Conservation (phyloP, 2,797 vertebrate species). For the Prunella strophiata region DNA sequence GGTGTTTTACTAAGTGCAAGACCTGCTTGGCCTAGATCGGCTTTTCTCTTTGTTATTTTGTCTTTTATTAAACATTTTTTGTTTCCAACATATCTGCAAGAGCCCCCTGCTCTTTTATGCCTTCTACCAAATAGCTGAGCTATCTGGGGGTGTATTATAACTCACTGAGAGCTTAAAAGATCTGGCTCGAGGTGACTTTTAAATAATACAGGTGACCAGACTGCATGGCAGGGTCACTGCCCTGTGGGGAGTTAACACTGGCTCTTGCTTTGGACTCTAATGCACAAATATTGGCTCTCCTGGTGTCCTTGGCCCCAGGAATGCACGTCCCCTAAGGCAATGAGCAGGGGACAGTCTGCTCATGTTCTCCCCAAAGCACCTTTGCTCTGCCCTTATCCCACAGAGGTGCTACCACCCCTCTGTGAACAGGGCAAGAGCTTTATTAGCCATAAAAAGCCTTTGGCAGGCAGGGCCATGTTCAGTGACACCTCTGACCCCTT, state of each 20-base stretch:
- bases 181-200: too few species aligned
- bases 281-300: background rate
- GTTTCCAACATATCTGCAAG: too few species aligned
- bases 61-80: too few species aligned
- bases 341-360: background rate
- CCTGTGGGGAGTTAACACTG: background rate
- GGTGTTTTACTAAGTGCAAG: too few species aligned
- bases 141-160: too few species aligned
- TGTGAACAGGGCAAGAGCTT: fast-evolving
- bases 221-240: too few species aligned
- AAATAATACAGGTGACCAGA: background rate
- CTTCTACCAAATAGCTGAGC: too few species aligned
- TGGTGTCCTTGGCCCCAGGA: background rate
- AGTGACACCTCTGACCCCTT: fast-evolving
- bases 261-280: background rate
- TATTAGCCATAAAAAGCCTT: background rate
- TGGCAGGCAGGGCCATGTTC: fast-evolving
- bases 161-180: too few species aligned
- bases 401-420: fast-evolving
- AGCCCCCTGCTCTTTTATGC: too few species aligned
- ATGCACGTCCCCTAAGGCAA: fast-evolving
- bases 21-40: too few species aligned
- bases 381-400: fast-evolving
- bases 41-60: too few species aligned
- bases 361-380: fast-evolving